These are phyloP conservation scores for Phoxinus dragarum DNA, from an alignment of 2,797 vertebrate species.

Conservation along the genomic window DNA sequence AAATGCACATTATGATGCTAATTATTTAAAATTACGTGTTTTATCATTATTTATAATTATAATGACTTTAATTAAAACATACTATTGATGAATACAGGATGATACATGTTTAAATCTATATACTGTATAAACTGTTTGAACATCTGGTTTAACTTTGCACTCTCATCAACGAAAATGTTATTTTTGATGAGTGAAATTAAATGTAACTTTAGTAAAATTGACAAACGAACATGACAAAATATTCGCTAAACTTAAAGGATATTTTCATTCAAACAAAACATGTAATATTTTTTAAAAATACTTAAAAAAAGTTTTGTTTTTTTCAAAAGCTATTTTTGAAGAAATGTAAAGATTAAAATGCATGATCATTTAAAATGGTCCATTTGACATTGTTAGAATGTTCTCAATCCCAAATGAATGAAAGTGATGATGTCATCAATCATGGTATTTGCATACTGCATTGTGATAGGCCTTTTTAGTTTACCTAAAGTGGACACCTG, in stretches of 20 bases:
- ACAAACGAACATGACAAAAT: not conserved
- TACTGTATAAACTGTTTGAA: not conserved
- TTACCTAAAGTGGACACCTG: slow-evolving; percentile 92
- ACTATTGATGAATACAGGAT: not conserved
- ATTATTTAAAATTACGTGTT: not conserved
- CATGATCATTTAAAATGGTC: not conserved
- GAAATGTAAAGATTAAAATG: not conserved
- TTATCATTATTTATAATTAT: not conserved
- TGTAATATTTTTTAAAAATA: no score
- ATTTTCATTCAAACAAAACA: not conserved
- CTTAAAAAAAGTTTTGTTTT: no score
- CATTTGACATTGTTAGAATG: not conserved
- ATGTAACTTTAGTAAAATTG: not conserved
- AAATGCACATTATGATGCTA: not conserved
- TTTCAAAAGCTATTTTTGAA: not conserved
- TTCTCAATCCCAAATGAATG: not conserved
- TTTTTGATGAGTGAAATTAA: not conserved
- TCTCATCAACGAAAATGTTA: not conserved
- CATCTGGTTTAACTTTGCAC: not conserved
- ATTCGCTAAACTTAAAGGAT: not conserved
- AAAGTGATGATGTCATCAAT: not conserved
- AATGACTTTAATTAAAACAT: not conserved
- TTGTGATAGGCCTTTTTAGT: slow-evolving; percentile 13
- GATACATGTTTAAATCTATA: not conserved
- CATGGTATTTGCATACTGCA: not conserved